Base-by-base conservation (phyloP, 2,113 vertebrate species). In the Anguilla japonica region DNA sequence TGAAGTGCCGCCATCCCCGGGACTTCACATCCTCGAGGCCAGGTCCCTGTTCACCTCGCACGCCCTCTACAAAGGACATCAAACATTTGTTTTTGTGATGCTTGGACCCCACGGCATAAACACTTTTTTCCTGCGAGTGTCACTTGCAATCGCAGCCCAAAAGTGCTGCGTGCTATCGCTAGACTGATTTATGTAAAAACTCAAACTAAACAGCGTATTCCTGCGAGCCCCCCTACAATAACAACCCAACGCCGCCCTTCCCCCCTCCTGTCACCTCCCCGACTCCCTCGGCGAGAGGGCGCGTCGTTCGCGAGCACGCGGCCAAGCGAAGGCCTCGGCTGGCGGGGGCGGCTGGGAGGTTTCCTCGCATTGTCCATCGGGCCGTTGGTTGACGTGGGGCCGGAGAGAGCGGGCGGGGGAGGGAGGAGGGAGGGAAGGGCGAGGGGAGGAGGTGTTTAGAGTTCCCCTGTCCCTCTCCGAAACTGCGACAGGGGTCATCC, bases 341-440 rank as follows among this genome's bases (percentile, higher is more conserved):
- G 50, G 71, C 41, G 79, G 67, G 87, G 83, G 41, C 53, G 29
- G n/a, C n/a, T 39, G 40, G 16, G 53, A 50, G 71, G 83, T 87
- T 91, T 92, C 89, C 90, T 91, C 80, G 41, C 81, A 92, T 91
- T 91, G 91, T 91, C 79, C 87, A 5, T 84, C 9, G 60, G 71
- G 71, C 82, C 34, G 34, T 22, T 63, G 84, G 63, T 90, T 86
- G 84, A 53, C 80, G 34, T 82, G 88, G 84, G 57, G 85, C 79
- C 60, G 41, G 82, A 81, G 84, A 71, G 40, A 41, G 84, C 34
- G n/a, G 88, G 81, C 57, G 82, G 75, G 83, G 81, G 50, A 88
- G 83, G 83, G 87, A 83, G 87, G 88, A 87, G 89, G 87, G 84
- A 87, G 87, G 82, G 85, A 46, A 85, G 6, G 83, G 79, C 78